phyloP scores from a whole-genome alignment of 2,888 invertebrate species.

The Drosophila percnosoma region DNA sequence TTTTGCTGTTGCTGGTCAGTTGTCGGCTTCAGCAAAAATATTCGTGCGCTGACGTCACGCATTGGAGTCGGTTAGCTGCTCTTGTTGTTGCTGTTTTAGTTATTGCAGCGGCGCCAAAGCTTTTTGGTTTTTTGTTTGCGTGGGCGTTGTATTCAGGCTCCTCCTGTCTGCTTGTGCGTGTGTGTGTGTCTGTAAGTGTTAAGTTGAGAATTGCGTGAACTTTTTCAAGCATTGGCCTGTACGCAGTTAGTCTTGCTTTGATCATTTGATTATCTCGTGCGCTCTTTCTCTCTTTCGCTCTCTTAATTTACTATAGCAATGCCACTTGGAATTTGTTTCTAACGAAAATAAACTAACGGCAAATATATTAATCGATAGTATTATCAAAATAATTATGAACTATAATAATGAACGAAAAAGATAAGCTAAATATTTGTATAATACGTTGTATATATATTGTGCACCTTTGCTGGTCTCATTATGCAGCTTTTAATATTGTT shows the following conservation, averaged over 20 bases:
- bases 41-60: conserved; percentile 71
- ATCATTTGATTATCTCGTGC: neutral
- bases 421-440: neutral
- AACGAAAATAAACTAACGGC: neutral
- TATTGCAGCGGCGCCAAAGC: conserved; percentile 35
- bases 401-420: neutral
- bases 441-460: neutral
- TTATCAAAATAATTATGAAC: neutral
- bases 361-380: neutral
- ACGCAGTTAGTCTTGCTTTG: conserved; percentile 12
- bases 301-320: conserved; percentile 4
- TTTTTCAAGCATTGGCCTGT: conserved; percentile 35
- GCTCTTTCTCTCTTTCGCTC: too few relatives aligned
- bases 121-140: conserved; percentile 52
- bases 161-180: conserved; percentile 21
- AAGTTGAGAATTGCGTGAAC: conserved; percentile 55
- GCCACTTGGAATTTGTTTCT: neutral
- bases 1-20: conserved; percentile 49
- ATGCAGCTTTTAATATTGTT: conserved; percentile 1
- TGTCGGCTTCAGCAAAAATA: conserved; percentile 54
- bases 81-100: conserved; percentile 19
- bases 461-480: neutral
- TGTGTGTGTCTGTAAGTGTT: conserved; percentile 25
- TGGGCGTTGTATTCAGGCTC: conserved; percentile 63
- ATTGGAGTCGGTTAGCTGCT: conserved; percentile 24